Conservation (phyloP, 2,113 vertebrate genomes). For the Microtus montanus region DNA sequence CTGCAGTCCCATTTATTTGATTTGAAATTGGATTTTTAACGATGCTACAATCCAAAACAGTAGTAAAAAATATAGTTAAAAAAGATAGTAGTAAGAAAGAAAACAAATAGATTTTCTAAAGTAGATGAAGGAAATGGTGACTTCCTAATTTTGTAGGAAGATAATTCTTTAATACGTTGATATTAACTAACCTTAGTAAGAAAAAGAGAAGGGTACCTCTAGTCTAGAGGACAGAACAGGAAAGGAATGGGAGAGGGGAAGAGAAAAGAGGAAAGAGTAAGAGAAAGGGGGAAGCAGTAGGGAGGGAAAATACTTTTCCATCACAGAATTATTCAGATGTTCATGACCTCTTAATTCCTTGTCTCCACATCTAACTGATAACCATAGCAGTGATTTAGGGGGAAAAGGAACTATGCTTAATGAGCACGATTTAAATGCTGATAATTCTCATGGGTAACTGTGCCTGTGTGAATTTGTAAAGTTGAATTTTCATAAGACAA, state of each 20-base stretch:
- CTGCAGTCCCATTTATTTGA: background rate
- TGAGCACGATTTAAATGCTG: background rate
- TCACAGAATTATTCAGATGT: slow-evolving; percentile 22
- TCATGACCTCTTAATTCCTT: background rate
- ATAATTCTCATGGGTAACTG: background rate
- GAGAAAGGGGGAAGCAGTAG: background rate
- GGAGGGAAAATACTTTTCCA: background rate
- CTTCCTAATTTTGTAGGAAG: background rate
- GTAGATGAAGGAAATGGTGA: background rate
- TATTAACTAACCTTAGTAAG: background rate
- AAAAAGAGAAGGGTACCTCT: background rate
- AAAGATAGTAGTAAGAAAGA: background rate
- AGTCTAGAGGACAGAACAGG: background rate
- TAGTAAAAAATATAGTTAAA: background rate
- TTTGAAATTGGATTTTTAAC: background rate
- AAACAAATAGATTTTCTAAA: background rate
- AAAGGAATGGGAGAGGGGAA: too few relatives aligned
- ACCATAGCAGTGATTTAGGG: background rate
- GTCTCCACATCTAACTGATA: background rate
- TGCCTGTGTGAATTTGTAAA: background rate
- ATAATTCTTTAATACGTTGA: background rate
- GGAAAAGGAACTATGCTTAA: background rate
- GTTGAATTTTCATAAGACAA: slow-evolving; percentile 35
- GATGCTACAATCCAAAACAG: background rate
- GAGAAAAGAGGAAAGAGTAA: background rate